Evolutionary conservation across 2,888 invertebrate genomes (phyloP), one percentile per base, ranked within the genome.

Genomic region (Drosophila quinaria): DNA sequence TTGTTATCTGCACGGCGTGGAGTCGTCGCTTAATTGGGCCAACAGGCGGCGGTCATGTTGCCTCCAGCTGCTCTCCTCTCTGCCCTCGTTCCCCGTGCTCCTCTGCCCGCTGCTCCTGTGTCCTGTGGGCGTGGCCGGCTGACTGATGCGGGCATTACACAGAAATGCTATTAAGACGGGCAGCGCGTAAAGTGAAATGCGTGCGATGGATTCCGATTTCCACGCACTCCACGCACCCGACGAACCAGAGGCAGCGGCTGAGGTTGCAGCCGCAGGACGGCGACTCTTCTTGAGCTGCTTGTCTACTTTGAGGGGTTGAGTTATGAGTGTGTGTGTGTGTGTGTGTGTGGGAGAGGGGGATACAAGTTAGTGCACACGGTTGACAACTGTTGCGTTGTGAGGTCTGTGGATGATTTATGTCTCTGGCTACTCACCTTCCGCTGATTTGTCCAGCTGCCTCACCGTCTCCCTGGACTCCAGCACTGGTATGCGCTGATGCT

Each of bases 381-480:
- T 56, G 59, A 66, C 81, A 80, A 78, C 78, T 90, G 82, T 81
- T 85, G 79, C 76, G 39, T 44, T 37, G 19, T 42, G 33, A 17
- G 35, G 31, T 46, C 31, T 41, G 51, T 54, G n/a, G 47, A 74
- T 86, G 89, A 87, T 83, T 83, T 75, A 90, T 90, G 89, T 70
- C 35, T 39, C 25, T 50, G 6, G 25, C 25, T 25, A 73, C 80
- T 86, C 78, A 92, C 92, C 92, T 85, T 92, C 92, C 42, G 88
- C 65, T 25, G 89, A 78, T 76, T 92, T 91, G 77, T 92, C 92
- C 62, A 87, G 81, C 64, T 91, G 81, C 70, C 96, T 94, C 78
- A 94, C 95, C 62, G 96, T 95, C 91, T 96, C 97, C 66, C 96
- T 94, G 78, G 97, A 96, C 91, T 97, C 96, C 81, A 96, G 93